phyloP scores from a whole-genome alignment of 1,140 invertebrate genomes.

The Mactra quadrangularis region DNA sequence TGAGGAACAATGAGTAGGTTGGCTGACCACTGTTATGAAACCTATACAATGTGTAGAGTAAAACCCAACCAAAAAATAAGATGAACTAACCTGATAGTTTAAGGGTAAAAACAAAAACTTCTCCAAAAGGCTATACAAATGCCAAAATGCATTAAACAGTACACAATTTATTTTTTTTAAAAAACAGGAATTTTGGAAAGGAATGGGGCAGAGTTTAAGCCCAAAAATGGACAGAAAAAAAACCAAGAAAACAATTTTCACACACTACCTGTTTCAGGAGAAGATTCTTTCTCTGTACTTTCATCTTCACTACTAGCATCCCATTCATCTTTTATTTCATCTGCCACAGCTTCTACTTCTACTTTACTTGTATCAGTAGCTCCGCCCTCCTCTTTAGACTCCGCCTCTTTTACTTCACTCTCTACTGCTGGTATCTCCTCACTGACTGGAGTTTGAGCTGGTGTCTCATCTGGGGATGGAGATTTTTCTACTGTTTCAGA shows the following conservation, averaged over 20 bases:
- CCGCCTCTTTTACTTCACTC: conserved; percentile 13
- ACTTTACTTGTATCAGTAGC: conserved; percentile 56
- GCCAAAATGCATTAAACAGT: no score
- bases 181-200: no score
- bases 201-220: no score
- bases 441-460: conserved; percentile 38
- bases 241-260: conserved; percentile 45
- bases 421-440: conserved; percentile 48
- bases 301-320: conserved; percentile 68
- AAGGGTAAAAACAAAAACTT: no score
- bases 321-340: conserved; percentile 76
- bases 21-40: no score
- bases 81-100: no score
- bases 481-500: conserved; percentile 57
- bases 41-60: no score
- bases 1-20: no score
- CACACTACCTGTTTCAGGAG: conserved; percentile 66
- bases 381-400: conserved; percentile 38
- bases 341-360: conserved; percentile 60
- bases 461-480: conserved; percentile 64
- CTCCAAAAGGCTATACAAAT: no score
- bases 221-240: no score
- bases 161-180: no score
- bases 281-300: conserved; percentile 64
- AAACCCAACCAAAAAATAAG: no score